phyloP scores from a whole-genome alignment of 2,113 vertebrate genomes.

The Lepus americanus region DNA sequence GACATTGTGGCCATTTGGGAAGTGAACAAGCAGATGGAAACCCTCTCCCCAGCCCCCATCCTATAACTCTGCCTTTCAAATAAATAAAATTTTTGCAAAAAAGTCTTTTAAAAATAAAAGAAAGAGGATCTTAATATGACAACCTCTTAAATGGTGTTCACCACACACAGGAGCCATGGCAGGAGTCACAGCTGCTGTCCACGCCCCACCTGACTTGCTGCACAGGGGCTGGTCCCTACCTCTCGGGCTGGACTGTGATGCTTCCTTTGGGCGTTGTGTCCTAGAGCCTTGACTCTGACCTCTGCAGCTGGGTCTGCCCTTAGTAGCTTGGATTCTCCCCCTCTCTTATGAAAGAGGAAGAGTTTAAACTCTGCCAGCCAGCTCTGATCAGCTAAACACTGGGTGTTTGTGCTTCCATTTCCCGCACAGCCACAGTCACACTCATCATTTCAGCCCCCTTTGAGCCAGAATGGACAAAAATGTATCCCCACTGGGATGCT shows the following conservation, averaged over 20 bases:
- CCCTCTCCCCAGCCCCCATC: too few relatives aligned
- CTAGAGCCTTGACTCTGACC: neutral
- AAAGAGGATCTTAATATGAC: neutral
- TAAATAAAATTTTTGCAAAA: too few relatives aligned
- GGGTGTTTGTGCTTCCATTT: neutral
- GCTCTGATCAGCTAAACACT: neutral
- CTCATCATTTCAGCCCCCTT: neutral
- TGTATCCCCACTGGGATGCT: too few relatives aligned
- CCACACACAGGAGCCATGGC: neutral
- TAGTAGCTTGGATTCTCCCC: neutral
- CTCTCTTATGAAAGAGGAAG: neutral
- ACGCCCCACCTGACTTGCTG: neutral
- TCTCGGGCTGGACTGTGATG: neutral
- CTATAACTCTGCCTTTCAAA: too few relatives aligned
- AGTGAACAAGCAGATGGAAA: too few relatives aligned
- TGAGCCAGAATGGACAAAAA: neutral
- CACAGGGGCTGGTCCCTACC: accelerated
- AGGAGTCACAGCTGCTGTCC: neutral
- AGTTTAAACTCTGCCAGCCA: neutral
- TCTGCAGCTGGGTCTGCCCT: neutral
- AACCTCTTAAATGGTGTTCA: neutral
- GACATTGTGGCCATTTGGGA: too few relatives aligned
- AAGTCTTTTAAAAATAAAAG: too few relatives aligned
- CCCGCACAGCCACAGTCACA: neutral
- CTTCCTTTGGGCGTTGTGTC: neutral